Evolutionary conservation across 2,888 invertebrate genomes (phyloP).

Genomic region (Lingula anatina): DNA sequence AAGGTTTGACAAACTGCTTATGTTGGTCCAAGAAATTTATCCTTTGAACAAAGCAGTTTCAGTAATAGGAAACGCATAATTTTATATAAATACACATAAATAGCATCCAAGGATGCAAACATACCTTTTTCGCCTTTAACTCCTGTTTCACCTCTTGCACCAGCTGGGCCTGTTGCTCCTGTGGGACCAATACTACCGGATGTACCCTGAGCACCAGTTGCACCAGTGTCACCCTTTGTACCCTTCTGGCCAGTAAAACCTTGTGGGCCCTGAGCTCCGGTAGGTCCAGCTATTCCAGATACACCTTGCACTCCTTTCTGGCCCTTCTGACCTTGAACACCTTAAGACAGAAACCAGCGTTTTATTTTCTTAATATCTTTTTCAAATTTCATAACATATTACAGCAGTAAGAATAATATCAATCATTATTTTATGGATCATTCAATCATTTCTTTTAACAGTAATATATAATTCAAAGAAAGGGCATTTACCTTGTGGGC

Average conservation of each 20-base stretch:
- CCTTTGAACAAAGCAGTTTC: no score
- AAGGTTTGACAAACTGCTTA: no score
- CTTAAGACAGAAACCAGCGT: conserved; percentile 6
- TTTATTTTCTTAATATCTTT: conserved; percentile 2
- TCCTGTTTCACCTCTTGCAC: conserved; percentile 8
- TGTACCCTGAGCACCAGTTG: conserved; percentile 4
- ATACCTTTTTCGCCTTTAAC: conserved; percentile 48
- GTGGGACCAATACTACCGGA: conserved; percentile 4
- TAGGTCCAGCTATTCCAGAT: conserved; percentile 11
- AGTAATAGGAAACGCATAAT: no score
- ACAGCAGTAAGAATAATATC: no score
- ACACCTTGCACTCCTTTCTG: conserved; percentile 10
- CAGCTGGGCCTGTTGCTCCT: conserved; percentile 7
- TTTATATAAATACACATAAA: no score
- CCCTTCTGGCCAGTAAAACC: conserved; percentile 1
- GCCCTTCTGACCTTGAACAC: conserved; percentile 7
- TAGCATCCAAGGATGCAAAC: conserved; percentile 6
- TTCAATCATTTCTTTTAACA: no score
- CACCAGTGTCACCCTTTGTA: conserved; percentile 3
- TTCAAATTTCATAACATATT: no score
- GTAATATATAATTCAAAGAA: no score
- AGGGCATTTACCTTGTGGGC: conserved; percentile 4
- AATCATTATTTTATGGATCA: no score
- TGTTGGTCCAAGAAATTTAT: no score
- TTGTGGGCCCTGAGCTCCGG: no score